Evolutionary conservation across 2,797 vertebrate genomes (phyloP).

Genomic region (Tolypeutes matacus): DNA sequence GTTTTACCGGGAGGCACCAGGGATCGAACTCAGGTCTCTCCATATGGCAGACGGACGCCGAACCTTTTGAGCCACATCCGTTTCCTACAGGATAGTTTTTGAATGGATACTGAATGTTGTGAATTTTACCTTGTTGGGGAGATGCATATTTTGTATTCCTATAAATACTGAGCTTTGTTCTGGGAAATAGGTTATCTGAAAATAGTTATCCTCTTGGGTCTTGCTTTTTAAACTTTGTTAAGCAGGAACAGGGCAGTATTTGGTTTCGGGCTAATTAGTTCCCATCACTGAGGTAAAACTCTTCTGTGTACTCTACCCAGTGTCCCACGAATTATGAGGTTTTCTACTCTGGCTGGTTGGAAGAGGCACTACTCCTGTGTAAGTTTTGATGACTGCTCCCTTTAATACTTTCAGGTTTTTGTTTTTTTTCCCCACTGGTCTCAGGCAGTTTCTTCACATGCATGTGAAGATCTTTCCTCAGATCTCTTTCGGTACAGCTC

Average conservation of each 20-base stretch:
- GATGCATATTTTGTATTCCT: background rate
- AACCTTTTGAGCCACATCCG: too few species aligned
- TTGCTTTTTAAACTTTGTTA: background rate
- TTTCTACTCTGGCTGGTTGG: background rate
- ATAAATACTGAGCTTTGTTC: background rate
- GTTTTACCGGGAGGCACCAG: too few species aligned
- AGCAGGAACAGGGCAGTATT: background rate
- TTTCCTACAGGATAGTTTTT: background rate
- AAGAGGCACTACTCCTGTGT: background rate
- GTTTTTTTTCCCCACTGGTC: background rate
- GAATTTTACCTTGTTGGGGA: background rate
- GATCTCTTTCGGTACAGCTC: background rate
- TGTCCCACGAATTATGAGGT: background rate
- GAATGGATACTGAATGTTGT: background rate
- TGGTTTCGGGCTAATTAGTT: background rate
- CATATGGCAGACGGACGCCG: too few species aligned
- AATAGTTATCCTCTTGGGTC: background rate
- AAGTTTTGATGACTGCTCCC: background rate
- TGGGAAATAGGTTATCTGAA: background rate
- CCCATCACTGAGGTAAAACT: background rate
- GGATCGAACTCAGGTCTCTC: too few species aligned
- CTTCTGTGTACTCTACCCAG: background rate
- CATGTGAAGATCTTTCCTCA: background rate
- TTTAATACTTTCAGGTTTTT: background rate
- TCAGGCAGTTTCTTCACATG: background rate